Percentiles rank a stretch among this genome's conserved stretches.
These are phyloP conservation scores for Suillia variegata DNA, from an alignment of 2,888 invertebrate species.

Conservation along the genomic window DNA sequence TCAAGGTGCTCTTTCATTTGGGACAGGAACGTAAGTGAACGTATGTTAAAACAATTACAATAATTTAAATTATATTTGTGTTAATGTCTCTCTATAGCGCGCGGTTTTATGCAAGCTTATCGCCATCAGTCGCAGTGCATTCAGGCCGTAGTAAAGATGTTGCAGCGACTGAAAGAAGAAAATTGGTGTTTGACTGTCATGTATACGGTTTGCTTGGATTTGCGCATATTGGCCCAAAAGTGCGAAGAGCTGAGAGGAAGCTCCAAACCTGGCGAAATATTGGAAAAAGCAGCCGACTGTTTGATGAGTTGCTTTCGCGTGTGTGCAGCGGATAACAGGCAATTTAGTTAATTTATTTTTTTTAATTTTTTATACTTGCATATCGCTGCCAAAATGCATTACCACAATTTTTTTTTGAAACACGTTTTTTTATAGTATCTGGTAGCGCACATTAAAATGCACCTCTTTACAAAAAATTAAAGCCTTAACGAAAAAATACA, in stretches of 20 bases:
- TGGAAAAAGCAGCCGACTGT: conserved; percentile 93
- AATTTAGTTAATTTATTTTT: background rate
- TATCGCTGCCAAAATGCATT: too few species aligned
- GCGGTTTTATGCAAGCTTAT: conserved; percentile 73
- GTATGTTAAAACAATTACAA: background rate
- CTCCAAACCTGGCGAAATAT: conserved; percentile 63
- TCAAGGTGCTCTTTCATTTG: conserved; percentile 68
- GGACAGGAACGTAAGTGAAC: conserved; percentile 61
- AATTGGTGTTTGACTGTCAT: conserved; percentile 97
- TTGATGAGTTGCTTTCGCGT: conserved; percentile 92
- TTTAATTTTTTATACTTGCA: too few species aligned
- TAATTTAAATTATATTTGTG: background rate
- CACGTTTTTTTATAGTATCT: too few species aligned
- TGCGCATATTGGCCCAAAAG: conserved; percentile 81
- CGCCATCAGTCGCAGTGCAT: conserved; percentile 78
- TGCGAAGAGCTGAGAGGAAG: conserved; percentile 68
- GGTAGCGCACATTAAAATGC: too few species aligned
- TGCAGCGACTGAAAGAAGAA: conserved; percentile 89
- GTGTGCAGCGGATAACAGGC: conserved; percentile 90
- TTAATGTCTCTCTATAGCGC: conserved; percentile 40
- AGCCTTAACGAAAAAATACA: too few species aligned
- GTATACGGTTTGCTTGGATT: conserved; percentile 86
- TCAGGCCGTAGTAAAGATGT: conserved; percentile 77
- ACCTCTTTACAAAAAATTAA: too few species aligned
- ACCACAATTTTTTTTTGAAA: too few species aligned